Base-by-base conservation (phyloP, 2,113 vertebrate species). In the Macquaria australasica region DNA sequence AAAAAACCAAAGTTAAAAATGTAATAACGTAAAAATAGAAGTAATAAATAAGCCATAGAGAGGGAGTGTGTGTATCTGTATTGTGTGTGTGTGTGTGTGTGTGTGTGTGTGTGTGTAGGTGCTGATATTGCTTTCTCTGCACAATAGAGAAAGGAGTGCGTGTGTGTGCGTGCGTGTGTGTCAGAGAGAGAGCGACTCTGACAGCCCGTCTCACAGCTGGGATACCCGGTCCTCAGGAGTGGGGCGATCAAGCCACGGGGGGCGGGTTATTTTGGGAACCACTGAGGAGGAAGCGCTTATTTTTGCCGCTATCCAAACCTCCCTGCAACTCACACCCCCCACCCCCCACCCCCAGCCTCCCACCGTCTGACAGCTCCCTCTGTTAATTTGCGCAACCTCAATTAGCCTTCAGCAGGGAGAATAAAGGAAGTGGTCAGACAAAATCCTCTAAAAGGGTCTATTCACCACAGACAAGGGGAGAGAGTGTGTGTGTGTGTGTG, bases 371-470 rank as follows among this genome's bases (percentile, higher is more conserved):
- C 92, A 90, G 87, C 82, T 80, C 79, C 77, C 85, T 84, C 88
- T 89, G 86, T 87, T 94, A 63, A 93, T 91, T 90, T 90, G 81
- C 88, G 92, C 83, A 91, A 85, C 79, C 89, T 89, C 82, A 93
- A 94, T 92, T 90, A 94, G 86, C 88, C 89, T 82, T 80, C 73
- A 67, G 78, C 25, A n/a, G 59, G 73, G 70, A 82, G 86, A 91
- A 92, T 68, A 89, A 92, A 91, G 37, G 81, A 89, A 72, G 83
- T 84, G 91, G 89, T 89, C 89, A 90, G 81, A 90, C 79, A 50
- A 78, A 83, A 83, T 87, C 81, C 80, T 62, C 73, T 75, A 67
- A 82, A 87, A 79, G 84, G 86, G 51, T 82, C 77, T 84, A 88
- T 93, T 89, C 87, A 88, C 12, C 0, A 7, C 14, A 53, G 80